Base-by-base conservation (phyloP, 2,888 invertebrate species). In the Acanthopleura granulata region DNA sequence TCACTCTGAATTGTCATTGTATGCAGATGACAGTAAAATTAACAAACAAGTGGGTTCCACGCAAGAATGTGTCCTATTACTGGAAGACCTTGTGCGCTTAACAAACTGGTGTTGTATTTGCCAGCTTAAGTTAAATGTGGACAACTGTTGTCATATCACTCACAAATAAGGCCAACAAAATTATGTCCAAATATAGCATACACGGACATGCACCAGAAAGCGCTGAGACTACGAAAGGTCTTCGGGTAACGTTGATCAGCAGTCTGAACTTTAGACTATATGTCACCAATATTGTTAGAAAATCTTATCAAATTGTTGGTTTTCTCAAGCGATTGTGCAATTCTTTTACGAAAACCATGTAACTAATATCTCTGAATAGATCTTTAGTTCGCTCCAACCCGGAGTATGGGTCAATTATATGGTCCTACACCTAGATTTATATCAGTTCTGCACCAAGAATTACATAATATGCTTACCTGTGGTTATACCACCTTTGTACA, bases 11-110 rank as follows among this genome's bases (percentile, higher is more conserved):
- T 18, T 51, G 14, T 51, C 51, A 15, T 15, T 51, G 51, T 51
- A 51, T 51, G 51, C 51, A 51, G 51, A 51, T 51, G 51, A 51
- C 51, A 51, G 51, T 18, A 51, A 51, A 51, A 51, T 51, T 51
- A 15, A 14, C 18, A 51, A 51, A 18, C 18, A 18, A 15, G 51
- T 51, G 14, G 14, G 51, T 18, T 51, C 51, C 14, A 14, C 18
- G 14, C 14, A 18, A 15, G 51, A 51, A 15, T 51, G 51, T 18
- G 51, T 51, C 18, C 51, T 51, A 18, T 51, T 51, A 18, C 51
- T 15, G 18, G 51, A 51, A 15, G 51, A 51, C 18, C 51, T 51
- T 14, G 18, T 15, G 14, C 14, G 14, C 14, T 14, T 51, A 18
- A 18, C 18, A 14, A 51, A 51, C 18, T 51, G 51, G 51, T 51